Evolutionary conservation across 2,888 invertebrate genomes (phyloP), one percentile per base, ranked within the genome.

Genomic region (Drosophila ustulata): DNA sequence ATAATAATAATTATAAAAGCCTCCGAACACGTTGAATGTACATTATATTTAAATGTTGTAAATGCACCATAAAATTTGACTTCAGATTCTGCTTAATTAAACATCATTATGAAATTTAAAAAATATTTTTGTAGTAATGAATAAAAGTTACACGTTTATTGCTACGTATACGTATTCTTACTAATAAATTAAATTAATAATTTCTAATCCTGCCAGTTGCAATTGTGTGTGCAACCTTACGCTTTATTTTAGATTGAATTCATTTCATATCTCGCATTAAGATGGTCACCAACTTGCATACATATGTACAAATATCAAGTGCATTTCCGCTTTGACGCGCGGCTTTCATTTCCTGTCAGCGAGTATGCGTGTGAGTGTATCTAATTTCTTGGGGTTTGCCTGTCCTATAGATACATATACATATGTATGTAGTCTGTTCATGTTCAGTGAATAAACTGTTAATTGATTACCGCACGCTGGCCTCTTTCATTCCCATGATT

Each of bases 361-460:
- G 5, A 4, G 41, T 49, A 8, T 37, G 37, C 43, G 41, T 47
- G 7, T 34, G 34, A 51, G 23, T 23, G 61, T 52, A 39, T 56
- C 30, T 47, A 46, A 25, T 46, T 69, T 51, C 39, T 78, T 63
- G 56, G 65, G 5, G 30, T 23, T 62, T 61, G 26, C 56, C 59
- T 68, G 67, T 37, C 59, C 11, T 34, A 34, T 34, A 6, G 8
- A 34, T 34, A 37, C 11, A n/a, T 39, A 8, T 13, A 7, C 7
- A 39, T 13, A 13, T 3, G 13, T 13, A 39, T 41, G 6, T 28
- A 37, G 39, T 41, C 41, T 28, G n/a, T 53, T 80, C 50, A 25
- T 82, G 82, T 51, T 85, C 82, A 83, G 25, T 85, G 72, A 78
- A 65, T 59, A 67, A 53, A 46, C 28, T 53, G 49, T 59, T 70